These are phyloP conservation scores for silkworm (Bombyx mori) DNA, from an alignment of 1,140 invertebrate genomes.

Conservation along the genomic window DNA sequence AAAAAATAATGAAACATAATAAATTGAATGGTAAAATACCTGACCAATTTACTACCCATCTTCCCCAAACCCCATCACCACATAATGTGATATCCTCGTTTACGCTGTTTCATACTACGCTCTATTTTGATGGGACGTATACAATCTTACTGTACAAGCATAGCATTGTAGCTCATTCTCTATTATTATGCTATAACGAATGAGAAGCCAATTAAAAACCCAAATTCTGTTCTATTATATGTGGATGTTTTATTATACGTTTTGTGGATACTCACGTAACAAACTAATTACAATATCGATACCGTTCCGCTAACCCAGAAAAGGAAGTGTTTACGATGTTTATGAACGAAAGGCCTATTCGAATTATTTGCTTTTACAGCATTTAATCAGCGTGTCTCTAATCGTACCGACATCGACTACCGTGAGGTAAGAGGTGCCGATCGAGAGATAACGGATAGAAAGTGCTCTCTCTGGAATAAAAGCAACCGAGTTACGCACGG, in stretches of 20 bases:
- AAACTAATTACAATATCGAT: slow-evolving; percentile 3
- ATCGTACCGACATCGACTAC: slow-evolving; percentile 38
- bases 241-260: no score
- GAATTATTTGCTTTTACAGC: slow-evolving; percentile 31
- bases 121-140: no score
- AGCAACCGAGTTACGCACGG: slow-evolving; percentile 57
- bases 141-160: no score
- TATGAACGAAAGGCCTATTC: slow-evolving; percentile 27
- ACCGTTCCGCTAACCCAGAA: slow-evolving; percentile 20
- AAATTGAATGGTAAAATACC: no score
- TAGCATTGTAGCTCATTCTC: no score
- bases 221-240: no score
- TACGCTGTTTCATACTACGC: no score
- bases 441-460: slow-evolving; percentile 61
- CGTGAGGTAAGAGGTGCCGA: slow-evolving; percentile 41
- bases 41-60: no score
- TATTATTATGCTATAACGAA: no score
- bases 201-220: no score
- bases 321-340: slow-evolving; percentile 13
- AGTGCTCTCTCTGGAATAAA: slow-evolving; percentile 45
- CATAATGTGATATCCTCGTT: slow-evolving; percentile 17
- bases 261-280: no score
- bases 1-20: no score
- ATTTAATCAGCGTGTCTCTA: slow-evolving; percentile 41
- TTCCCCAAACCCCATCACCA: background rate